These are phyloP conservation scores for Plagodis dolabraria DNA, from an alignment of 2,888 invertebrate species.

Conservation along the genomic window DNA sequence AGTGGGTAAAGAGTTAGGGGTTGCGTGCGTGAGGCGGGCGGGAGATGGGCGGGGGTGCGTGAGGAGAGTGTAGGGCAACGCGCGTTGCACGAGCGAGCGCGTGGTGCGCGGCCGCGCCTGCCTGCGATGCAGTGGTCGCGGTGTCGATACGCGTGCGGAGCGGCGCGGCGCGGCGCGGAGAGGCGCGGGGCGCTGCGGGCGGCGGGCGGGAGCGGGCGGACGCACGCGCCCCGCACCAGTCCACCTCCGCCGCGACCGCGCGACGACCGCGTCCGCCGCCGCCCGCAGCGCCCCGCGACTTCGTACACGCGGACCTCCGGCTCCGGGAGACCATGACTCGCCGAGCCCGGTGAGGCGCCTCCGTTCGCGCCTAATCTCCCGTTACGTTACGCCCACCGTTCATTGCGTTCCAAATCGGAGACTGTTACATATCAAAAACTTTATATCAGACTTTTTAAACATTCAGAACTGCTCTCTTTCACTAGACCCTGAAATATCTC, in stretches of 20 bases:
- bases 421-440: constrained; percentile 54
- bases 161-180: constrained; percentile 44
- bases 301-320: constrained; percentile 64
- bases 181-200: constrained; percentile 41
- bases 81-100: constrained; percentile 43
- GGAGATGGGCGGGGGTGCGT: constrained; percentile 36
- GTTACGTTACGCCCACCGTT: constrained; percentile 64
- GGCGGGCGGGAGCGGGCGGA: constrained; percentile 58
- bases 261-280: constrained; percentile 56
- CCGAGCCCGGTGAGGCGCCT: constrained; percentile 72
- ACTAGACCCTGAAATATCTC: constrained; percentile 13
- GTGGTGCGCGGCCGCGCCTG: constrained; percentile 42
- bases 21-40: constrained; percentile 45
- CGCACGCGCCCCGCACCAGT: constrained; percentile 68
- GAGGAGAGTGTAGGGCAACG: constrained; percentile 45
- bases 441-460: constrained; percentile 48
- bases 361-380: constrained; percentile 63
- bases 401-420: constrained; percentile 35
- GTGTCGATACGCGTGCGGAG: constrained; percentile 75
- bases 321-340: constrained; percentile 69
- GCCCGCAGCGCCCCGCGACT: constrained; percentile 51
- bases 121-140: constrained; percentile 72
- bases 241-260: constrained; percentile 66
- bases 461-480: constrained; percentile 35
- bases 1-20: constrained; percentile 43